A percentile compares a stretch with the other conserved stretches of the same genome.
phyloP scores from a whole-genome alignment of 2,113 vertebrate species.

The Crocuta crocuta region DNA sequence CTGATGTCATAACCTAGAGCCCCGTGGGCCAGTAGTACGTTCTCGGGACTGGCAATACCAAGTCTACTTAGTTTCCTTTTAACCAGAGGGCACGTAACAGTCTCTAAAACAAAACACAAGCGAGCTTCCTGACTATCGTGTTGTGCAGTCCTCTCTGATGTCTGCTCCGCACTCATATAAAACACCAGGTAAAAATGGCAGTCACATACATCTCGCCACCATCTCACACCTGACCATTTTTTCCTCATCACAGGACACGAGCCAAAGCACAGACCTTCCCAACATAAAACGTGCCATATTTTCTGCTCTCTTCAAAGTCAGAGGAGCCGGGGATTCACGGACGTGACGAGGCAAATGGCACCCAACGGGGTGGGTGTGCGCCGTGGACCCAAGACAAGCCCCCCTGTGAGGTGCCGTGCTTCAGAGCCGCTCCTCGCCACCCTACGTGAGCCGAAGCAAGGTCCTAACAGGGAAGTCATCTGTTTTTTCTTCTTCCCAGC shows the following conservation, averaged over 20 bases:
- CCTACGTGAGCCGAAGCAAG: rapidly evolving
- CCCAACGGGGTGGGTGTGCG: background rate
- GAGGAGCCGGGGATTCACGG: background rate
- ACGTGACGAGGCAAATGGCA: rapidly evolving
- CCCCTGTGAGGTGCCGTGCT: background rate
- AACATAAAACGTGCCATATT: background rate
- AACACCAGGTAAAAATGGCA: background rate
- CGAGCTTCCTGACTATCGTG: rapidly evolving
- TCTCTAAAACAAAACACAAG: background rate
- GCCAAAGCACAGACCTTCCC: background rate
- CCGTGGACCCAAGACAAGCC: rapidly evolving
- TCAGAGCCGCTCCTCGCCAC: no score
- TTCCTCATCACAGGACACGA: background rate
- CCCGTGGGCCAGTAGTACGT: rapidly evolving
- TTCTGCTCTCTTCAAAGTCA: background rate
- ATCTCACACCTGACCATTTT: no score
- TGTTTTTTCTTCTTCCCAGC: background rate
- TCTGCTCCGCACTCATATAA: rapidly evolving
- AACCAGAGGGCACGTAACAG: rapidly evolving
- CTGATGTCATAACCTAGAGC: background rate
- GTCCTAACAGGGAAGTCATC: no score
- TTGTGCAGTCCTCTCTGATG: rapidly evolving
- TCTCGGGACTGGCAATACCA: background rate
- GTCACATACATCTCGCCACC: rapidly evolving
- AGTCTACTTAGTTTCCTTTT: background rate